Base-by-base conservation (phyloP, 2,888 invertebrate genomes). In the Loripinus fragilis region DNA sequence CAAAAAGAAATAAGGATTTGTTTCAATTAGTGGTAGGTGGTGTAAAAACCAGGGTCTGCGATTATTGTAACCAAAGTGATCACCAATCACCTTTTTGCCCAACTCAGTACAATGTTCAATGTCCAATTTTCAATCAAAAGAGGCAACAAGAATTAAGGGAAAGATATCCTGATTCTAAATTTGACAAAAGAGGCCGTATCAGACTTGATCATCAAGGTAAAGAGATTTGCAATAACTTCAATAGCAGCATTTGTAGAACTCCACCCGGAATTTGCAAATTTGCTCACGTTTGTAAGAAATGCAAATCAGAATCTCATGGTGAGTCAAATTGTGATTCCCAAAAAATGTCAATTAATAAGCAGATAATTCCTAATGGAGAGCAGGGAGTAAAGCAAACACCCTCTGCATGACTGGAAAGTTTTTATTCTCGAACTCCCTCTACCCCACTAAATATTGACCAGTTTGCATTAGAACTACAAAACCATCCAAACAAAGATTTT, bases 201-300 rank as follows among this genome's bases (percentile, higher is more conserved):
- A 15, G 50, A n/a, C 17, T 50, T 20, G 8, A 15, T 5, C 20
- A 50, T 20, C 8, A 50, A 50, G 50, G 50, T n/a, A 50, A n/a
- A 50, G 50, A 50, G n/a, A 50, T 50, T 5, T 50, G 50, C 23
- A 50, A 50, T 20, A 50, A 50, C 20, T 50, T 50, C 50, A 50
- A 50, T 23, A 12, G 10, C n/a, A n/a, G 10, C 8, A 50, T 7
- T 15, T 7, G 50, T n/a, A 15, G 50, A 7, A 50, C 50, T 20
- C 10, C 10, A 7, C 23, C 50, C 7, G n/a, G n/a, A n/a, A 23
- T 20, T 15, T 50, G 50, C 20, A 7, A 7, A n/a, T 50, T 50
- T 50, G 5, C 5, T 7, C 50, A 50, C n/a, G n/a, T 50, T 50
- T 50, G 50, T n/a, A 50, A 15, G 50, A 50, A 50, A 50, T 50